Evolutionary conservation across 64 coral and sea anemone genomes (phyloP).

Genomic region (Actinia equina): DNA sequence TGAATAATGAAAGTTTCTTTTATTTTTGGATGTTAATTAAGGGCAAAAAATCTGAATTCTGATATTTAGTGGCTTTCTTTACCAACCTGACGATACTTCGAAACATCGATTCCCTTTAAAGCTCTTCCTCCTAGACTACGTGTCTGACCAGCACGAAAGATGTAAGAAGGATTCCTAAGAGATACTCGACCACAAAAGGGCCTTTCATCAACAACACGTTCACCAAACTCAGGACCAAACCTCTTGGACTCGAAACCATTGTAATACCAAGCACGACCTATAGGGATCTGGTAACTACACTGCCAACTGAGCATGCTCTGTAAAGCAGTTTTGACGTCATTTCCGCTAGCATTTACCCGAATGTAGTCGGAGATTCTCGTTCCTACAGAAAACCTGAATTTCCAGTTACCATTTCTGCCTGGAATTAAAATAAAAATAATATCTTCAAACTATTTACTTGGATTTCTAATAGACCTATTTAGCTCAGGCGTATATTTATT

Average conservation of each 20-base stretch:
- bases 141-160: slow-evolving; percentile 40
- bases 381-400: slow-evolving; percentile 38
- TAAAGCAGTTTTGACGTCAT: slow-evolving; percentile 24
- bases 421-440: not conserved
- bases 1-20: too few relatives aligned
- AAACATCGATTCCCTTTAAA: slow-evolving; percentile 40
- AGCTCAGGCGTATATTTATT: too few relatives aligned
- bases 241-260: slow-evolving; percentile 44
- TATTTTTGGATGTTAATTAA: too few relatives aligned
- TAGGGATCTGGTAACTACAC: slow-evolving; percentile 46
- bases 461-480: too few relatives aligned
- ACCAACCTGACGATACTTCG: slow-evolving; percentile 55
- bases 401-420: slow-evolving; percentile 53
- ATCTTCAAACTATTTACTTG: not conserved
- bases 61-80: not conserved
- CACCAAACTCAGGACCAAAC: slow-evolving; percentile 32
- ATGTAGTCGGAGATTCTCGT: slow-evolving; percentile 46
- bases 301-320: slow-evolving; percentile 53
- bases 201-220: slow-evolving; percentile 25
- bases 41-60: too few relatives aligned
- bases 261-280: slow-evolving; percentile 50
- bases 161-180: slow-evolving; percentile 45
- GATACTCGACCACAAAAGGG: slow-evolving; percentile 48
- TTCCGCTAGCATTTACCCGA: slow-evolving; percentile 21
- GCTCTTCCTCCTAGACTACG: slow-evolving; percentile 31